Evolutionary conservation across 2,888 invertebrate species (phyloP), one percentile per base, ranked within the genome.

Genomic region (Thecocarcelia acutangulata): DNA sequence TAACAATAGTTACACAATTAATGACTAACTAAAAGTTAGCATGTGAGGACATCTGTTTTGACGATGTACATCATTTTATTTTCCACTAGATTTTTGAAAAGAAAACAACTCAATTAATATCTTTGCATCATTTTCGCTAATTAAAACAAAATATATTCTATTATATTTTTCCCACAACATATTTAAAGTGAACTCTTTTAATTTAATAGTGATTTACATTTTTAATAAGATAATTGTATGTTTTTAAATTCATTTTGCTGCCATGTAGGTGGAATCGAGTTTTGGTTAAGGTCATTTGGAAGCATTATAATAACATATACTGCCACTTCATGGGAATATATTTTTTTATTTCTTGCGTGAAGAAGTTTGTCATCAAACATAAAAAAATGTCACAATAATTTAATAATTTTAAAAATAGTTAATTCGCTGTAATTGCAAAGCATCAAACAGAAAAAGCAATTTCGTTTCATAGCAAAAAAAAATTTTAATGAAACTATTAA

Each of bases 211-310:
- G 19, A 58, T 24, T 40, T 46, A 46, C 4, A 12, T 46, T 3
- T 44, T 21, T 19, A 40, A 40, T 42, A 59, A 42, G n/a, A n/a
- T 19, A 56, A 56, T 17, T 17, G 42, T 50, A 12, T 58, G 24
- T 48, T 72, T 61, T 52, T 44, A n/a, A 24, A 61, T 21, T 19
- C n/a, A 13, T 13, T 61, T 15, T 1, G 48, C 19, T 37, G 11
- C 1, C 15, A 66, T 21, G 72, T 72, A 17, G 72, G 61, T 42
- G 72, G 5, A 42, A 28, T 42, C 33, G 42, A 61, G 42, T 28
- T 24, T 52, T 42, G 61, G 50, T 61, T 61, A 42, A 61, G 61
- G 61, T 52, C 61, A 61, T 61, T 61, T 59, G 58, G 13, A 28
- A 72, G 42, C 13, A 40, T 19, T 13, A n/a, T 17, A 13, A 13